phyloP scores from a whole-genome alignment of 2,888 invertebrate species.

The Tiphia femorata region DNA sequence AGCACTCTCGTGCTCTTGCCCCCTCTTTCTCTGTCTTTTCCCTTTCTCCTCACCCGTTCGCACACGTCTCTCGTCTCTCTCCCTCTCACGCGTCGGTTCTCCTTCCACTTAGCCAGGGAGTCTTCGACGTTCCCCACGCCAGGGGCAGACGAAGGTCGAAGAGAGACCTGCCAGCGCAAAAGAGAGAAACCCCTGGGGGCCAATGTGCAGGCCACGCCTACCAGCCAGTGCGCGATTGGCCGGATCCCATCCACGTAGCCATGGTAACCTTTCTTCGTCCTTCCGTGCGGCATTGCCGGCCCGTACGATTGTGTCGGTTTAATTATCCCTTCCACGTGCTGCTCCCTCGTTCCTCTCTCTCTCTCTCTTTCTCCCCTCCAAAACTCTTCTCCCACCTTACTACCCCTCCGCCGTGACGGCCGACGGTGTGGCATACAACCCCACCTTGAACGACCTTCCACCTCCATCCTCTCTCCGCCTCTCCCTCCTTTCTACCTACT shows the following conservation, averaged over 20 bases:
- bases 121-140: slow-evolving; percentile 19
- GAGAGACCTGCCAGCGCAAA: neutral
- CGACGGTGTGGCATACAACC: slow-evolving; percentile 21
- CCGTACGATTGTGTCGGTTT: slow-evolving; percentile 53
- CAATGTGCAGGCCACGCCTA: slow-evolving; percentile 68
- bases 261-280: slow-evolving; percentile 67
- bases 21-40: slow-evolving; percentile 28
- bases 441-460: slow-evolving; percentile 14
- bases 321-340: slow-evolving; percentile 58
- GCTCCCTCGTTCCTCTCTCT: no score
- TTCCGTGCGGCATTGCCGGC: slow-evolving; percentile 46
- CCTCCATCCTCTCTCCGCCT: slow-evolving; percentile 10
- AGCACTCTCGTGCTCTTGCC: slow-evolving; percentile 3
- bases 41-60: no score
- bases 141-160: slow-evolving; percentile 11
- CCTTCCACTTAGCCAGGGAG: slow-evolving; percentile 3
- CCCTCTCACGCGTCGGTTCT: slow-evolving; percentile 1
- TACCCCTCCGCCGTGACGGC: neutral
- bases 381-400: neutral
- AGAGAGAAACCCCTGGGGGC: slow-evolving; percentile 37
- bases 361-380: no score
- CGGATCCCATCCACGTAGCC: slow-evolving; percentile 72
- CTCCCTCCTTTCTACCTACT: slow-evolving; percentile 23
- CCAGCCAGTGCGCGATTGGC: slow-evolving; percentile 70
- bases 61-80: no score